Evolutionary conservation across 1,140 invertebrate species (phyloP).

Genomic region (Zaprionus ghesquierei): DNA sequence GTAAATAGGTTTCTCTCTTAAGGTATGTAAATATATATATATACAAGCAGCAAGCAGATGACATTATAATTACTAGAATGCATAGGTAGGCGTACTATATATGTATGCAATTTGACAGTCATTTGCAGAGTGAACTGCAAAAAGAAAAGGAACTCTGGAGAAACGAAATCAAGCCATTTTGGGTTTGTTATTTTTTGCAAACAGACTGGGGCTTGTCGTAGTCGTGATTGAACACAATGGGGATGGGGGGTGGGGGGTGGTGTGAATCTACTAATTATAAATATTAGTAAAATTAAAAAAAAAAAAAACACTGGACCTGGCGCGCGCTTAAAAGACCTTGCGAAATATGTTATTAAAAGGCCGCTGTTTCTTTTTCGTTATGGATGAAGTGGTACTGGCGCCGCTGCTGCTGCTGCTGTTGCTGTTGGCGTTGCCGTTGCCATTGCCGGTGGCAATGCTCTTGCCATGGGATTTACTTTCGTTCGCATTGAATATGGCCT

Average conservation of each 20-base stretch:
- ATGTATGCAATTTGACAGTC: constrained; percentile 59
- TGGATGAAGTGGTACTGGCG: constrained; percentile 70
- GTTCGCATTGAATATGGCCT: constrained; percentile 66
- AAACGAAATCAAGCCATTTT: constrained; percentile 24
- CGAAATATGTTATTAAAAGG: constrained; percentile 80
- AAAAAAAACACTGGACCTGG: neutral
- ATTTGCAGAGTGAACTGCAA: constrained; percentile 67
- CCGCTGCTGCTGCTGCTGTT: constrained; percentile 55
- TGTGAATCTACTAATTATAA: too few relatives aligned
- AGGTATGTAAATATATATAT: constrained; percentile 12
- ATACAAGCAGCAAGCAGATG: constrained; percentile 27
- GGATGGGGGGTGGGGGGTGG: neutral
- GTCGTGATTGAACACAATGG: constrained; percentile 12
- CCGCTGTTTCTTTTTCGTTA: constrained; percentile 75
- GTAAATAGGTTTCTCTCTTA: neutral
- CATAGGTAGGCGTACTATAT: constrained; percentile 24
- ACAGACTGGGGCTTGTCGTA: neutral
- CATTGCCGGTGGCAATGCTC: constrained; percentile 25
- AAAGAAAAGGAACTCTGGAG: constrained; percentile 63
- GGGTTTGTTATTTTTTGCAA: neutral
- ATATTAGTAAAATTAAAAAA: neutral
- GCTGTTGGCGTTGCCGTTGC: constrained; percentile 48
- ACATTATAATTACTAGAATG: constrained; percentile 17
- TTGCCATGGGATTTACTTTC: constrained; percentile 49
- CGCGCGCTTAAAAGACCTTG: constrained; percentile 69